Evolutionary conservation across 1,140 invertebrate genomes (phyloP), one percentile per base, ranked within the genome.

Genomic region (Ips typographus): DNA sequence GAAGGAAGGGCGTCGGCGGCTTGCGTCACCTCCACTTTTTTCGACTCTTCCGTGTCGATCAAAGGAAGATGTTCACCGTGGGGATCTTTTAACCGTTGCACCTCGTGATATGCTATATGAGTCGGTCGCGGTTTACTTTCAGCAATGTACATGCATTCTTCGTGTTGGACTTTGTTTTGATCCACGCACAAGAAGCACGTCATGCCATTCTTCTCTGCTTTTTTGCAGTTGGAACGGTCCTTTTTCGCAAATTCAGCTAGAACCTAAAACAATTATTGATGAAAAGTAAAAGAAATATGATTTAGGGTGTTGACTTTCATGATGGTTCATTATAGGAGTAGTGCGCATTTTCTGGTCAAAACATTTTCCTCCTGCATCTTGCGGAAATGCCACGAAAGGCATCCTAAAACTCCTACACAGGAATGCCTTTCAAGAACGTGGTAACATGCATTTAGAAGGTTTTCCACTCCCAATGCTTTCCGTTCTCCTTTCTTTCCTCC

Each of bases 81-180:
- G 36, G 51, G 73, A 62, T 58, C 64, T 51, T 73, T 75, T 37
- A 65, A 62, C 47, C 62, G 68, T 42, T 76, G 68, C 4, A 74
- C 66, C 62, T 76, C 73, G 37, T 76, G 75, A 52, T 75, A 76
- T 38, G 75, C 75, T 66, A 85, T 74, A 76, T 85, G 84, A 70
- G 83, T 85, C 44, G 81, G 80, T 75, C 85, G 82, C 5, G 85
- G 85, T 65, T 83, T 84, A 42, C 84, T 85, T 76, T 86, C 86
- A 4, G 86, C 87, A 1, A 91, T 83, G 77, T 87, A 90, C 83
- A 90, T 90, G 74, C 90, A 91, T 79, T 91, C 90, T 79, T 91
- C 89, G 72, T 90, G 85, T 76, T 87, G 85, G 37, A 88, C 80
- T 2, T 88, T 89, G 49, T 84, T 83, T 44, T 88, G 84, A 69